phyloP scores from a whole-genome alignment of 1,140 invertebrate species.

The Acromyrmex echinatior region DNA sequence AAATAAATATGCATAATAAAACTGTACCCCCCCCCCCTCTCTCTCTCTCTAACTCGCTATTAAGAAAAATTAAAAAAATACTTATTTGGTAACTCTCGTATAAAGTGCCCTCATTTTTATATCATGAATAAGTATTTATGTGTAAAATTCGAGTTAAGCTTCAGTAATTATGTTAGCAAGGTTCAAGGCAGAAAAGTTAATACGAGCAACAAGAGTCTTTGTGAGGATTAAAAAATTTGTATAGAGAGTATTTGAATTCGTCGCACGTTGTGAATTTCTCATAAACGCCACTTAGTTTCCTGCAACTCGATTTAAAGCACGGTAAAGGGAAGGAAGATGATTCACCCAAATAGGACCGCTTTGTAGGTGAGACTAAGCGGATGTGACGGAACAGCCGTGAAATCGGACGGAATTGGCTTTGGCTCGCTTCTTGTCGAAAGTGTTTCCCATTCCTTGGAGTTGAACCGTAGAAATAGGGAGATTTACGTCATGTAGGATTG shows the following conservation, averaged over 20 bases:
- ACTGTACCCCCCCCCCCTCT: not conserved
- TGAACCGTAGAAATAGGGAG: constrained; percentile 12
- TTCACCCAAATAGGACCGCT: constrained; percentile 36
- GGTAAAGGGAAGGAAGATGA: constrained; percentile 24
- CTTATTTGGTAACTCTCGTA: not conserved
- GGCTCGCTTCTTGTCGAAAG: not conserved
- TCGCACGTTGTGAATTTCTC: not conserved
- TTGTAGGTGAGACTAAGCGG: constrained; percentile 34
- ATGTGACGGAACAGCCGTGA: constrained; percentile 58
- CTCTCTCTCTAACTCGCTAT: not conserved
- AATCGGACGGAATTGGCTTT: constrained; percentile 63
- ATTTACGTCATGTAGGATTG: not conserved
- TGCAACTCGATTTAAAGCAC: constrained; percentile 19
- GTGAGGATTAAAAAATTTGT: not conserved
- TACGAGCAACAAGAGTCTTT: not conserved
- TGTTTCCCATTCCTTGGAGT: not conserved
- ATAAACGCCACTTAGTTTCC: constrained; percentile 10
- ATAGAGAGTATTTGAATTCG: not conserved
- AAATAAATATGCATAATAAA: not conserved
- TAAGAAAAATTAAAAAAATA: not conserved
- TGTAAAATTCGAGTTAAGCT: not conserved
- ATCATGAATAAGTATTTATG: not conserved
- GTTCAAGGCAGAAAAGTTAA: not conserved
- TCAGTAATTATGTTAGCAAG: not conserved
- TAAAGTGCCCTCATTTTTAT: not conserved